phyloP scores from a whole-genome alignment of 2,113 vertebrate species.

The Noctilio leporinus region DNA sequence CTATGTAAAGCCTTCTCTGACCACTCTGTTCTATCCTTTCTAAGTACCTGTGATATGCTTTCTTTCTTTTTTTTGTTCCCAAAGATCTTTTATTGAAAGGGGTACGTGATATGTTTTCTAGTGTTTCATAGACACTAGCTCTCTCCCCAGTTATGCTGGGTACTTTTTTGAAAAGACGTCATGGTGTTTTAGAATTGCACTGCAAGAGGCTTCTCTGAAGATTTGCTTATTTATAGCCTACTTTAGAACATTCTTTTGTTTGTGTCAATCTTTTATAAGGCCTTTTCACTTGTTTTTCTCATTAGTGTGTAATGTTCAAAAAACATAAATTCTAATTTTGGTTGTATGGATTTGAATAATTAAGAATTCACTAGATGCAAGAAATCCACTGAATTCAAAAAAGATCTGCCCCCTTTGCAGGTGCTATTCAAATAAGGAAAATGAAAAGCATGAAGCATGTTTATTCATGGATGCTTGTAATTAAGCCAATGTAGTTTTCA shows the following conservation, averaged over 20 bases:
- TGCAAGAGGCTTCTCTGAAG: background rate
- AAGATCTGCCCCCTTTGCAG: background rate
- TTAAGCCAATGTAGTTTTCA: background rate
- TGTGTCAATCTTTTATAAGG: background rate
- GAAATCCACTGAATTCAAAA: background rate
- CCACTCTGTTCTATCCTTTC: background rate
- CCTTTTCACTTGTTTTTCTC: background rate
- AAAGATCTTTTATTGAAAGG: too few species aligned
- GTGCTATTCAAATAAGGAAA: background rate
- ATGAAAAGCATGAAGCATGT: background rate
- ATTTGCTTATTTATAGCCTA: background rate
- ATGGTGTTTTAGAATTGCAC: background rate
- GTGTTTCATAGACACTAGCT: background rate
- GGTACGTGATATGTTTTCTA: too few species aligned
- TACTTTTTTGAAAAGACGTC: background rate
- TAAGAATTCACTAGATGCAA: background rate
- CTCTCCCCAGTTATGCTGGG: background rate
- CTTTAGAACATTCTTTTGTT: background rate
- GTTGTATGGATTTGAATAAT: background rate
- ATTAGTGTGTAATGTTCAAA: background rate
- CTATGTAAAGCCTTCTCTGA: background rate
- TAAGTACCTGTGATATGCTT: background rate
- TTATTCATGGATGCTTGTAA: background rate
- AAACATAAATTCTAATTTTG: background rate
- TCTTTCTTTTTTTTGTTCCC: too few species aligned